Conservation (phyloP, 1,140 invertebrate species). For the Carcinoscorpius rotundicauda region DNA sequence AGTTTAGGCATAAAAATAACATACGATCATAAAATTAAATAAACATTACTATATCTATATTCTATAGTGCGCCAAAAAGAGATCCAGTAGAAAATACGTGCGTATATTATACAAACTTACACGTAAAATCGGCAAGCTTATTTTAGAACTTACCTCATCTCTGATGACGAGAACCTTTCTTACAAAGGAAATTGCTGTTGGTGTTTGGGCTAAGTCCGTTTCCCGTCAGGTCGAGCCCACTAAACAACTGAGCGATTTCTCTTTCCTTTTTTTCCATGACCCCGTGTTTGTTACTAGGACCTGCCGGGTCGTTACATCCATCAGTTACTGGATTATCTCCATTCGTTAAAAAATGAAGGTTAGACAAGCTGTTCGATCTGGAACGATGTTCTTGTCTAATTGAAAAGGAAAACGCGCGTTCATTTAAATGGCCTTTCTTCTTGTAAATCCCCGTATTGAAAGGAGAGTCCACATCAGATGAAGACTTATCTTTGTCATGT, state of each 20-base stretch:
- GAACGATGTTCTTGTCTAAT: slow-evolving; percentile 84
- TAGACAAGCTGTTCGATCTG: slow-evolving; percentile 73
- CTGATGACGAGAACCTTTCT: too few species aligned
- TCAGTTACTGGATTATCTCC: slow-evolving; percentile 8
- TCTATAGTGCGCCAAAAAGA: too few species aligned
- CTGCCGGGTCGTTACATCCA: slow-evolving; percentile 14
- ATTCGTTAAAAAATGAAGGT: slow-evolving; percentile 38
- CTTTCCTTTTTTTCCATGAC: slow-evolving; percentile 73
- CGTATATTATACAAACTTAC: too few species aligned
- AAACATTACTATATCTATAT: too few species aligned
- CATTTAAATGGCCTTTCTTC: slow-evolving; percentile 81
- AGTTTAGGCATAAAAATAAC: too few species aligned
- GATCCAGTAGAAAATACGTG: too few species aligned
- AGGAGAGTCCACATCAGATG: slow-evolving; percentile 45
- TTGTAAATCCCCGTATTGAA: slow-evolving; percentile 76
- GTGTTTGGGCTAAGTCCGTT: slow-evolving; percentile 34
- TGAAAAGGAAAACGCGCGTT: slow-evolving; percentile 84
- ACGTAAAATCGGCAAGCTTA: too few species aligned
- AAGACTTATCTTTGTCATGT: too few species aligned
- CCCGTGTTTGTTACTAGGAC: slow-evolving; percentile 27
- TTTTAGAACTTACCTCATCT: too few species aligned
- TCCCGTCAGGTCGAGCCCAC: slow-evolving; percentile 66
- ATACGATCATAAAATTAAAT: too few species aligned
- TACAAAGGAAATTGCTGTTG: too few species aligned
- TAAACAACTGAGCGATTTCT: slow-evolving; percentile 81